Evolutionary conservation across 2,113 vertebrate species (phyloP), one percentile per base, ranked within the genome.

Genomic region (Tenebrosternarchus preto): DNA sequence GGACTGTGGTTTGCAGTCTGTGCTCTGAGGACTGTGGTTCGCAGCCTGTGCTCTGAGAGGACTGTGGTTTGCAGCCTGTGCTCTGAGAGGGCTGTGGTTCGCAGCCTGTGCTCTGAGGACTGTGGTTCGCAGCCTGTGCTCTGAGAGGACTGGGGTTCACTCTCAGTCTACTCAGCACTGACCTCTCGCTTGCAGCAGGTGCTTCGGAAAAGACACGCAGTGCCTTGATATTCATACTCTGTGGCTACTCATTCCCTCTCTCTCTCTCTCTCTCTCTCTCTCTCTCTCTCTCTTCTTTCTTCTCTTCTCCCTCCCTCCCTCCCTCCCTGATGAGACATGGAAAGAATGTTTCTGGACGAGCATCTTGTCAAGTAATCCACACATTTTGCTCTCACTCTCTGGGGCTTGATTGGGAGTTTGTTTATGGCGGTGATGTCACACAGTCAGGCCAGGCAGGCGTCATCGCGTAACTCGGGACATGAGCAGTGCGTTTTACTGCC

Each of bases 321-420:
- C 86, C 82, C 82, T 88, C 86, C 78, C 82, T 92, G 91, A 92
- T 87, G 87, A 88, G 92, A 90, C 88, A 83, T 77, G 91, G 90
- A 92, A 91, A 89, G 89, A 92, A 92, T 91, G 89, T 83, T 88
- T 83, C 86, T 89, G 87, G 86, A 91, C 88, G 88, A 92, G 85
- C 88, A 73, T 86, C 87, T 85, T 63, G 84, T 86, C 83, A 85
- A 66, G 31, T 82, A 86, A 84, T 88, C 88, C 90, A 90, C 88
- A 91, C 82, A 64, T 55, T 60, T 63, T 83, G 7, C 67, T 33
- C 61, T 15, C 78, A 78, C 16, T 0, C 66, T 76, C 80, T 84
- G 77, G 70, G 80, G 43, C 83, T 66, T 84, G 78, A 53, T 84
- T 73, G 71, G 36, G 76, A 27, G n/a, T 59, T 86, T 80, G 86